Evolutionary conservation across 1,140 invertebrate species (phyloP).

Genomic region (Chymomyza costata): DNA sequence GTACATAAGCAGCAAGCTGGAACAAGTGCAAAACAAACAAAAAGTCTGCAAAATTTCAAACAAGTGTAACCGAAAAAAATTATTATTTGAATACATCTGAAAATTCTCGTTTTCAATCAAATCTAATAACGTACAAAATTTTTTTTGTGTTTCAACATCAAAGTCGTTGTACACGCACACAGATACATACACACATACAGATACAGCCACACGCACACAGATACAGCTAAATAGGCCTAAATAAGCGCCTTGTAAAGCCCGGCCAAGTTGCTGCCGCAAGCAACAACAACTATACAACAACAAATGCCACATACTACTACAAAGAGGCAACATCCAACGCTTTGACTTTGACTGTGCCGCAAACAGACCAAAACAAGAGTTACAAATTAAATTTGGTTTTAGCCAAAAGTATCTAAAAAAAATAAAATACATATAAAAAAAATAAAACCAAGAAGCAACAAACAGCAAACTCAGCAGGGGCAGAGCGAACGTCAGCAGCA

Average conservation of each 20-base stretch:
- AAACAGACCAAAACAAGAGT: conserved; percentile 34
- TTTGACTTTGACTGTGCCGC: conserved; percentile 11
- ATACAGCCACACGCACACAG: conserved; percentile 7
- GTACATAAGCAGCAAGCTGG: too few relatives aligned
- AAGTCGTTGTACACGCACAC: conserved; percentile 20
- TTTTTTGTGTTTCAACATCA: conserved; percentile 56
- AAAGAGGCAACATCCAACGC: conserved; percentile 7
- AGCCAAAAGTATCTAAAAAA: too few relatives aligned
- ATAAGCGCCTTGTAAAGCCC: not conserved
- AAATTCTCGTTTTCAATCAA: conserved; percentile 49
- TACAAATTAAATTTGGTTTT: conserved; percentile 72
- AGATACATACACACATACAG: not conserved
- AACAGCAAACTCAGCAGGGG: conserved; percentile 29
- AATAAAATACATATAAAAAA: too few relatives aligned
- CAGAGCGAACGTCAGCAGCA: conserved; percentile 15
- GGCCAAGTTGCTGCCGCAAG: conserved; percentile 6
- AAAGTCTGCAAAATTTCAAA: too few relatives aligned
- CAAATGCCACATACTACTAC: too few relatives aligned
- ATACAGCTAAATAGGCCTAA: conserved; percentile 11
- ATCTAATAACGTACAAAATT: conserved; percentile 42
- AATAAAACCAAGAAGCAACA: conserved; percentile 38
- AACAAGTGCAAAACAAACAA: too few relatives aligned
- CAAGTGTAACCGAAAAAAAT: too few relatives aligned
- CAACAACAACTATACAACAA: conserved; percentile 19
- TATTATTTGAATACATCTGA: too few relatives aligned